Evolutionary conservation across 2,797 vertebrate genomes (phyloP).

Genomic region (Acanthopagrus latus): DNA sequence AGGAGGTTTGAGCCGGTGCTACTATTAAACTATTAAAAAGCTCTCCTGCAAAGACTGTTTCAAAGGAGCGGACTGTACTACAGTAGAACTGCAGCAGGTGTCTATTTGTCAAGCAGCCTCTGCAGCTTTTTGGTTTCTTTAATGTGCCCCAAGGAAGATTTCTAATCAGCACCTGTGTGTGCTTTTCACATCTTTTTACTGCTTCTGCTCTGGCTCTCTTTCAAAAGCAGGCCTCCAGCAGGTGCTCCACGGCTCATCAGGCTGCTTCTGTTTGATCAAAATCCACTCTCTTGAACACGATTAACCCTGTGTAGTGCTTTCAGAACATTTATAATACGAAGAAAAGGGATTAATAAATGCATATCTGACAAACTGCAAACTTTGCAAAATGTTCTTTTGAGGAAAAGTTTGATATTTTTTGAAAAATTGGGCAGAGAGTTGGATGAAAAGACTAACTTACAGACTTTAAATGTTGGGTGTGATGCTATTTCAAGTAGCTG

Average conservation of each 20-base stretch:
- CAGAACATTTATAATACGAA: constrained; percentile 8
- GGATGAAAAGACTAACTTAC: not conserved
- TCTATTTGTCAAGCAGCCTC: constrained; percentile 55
- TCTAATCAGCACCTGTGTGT: constrained; percentile 66
- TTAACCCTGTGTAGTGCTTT: constrained; percentile 6
- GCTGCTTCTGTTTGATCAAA: constrained; percentile 56
- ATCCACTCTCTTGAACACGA: constrained; percentile 15
- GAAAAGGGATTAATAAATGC: not conserved
- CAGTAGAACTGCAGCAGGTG: constrained; percentile 49
- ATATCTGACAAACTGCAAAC: not conserved
- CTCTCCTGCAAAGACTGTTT: constrained; percentile 61
- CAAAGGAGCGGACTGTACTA: constrained; percentile 42
- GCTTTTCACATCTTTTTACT: constrained; percentile 60
- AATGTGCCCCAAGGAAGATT: constrained; percentile 34
- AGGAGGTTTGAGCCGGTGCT: constrained; percentile 45
- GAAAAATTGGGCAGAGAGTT: not conserved
- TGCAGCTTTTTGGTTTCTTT: constrained; percentile 61
- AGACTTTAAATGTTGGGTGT: not conserved
- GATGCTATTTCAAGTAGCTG: no score
- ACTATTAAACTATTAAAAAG: constrained; percentile 62
- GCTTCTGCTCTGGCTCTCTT: constrained; percentile 63
- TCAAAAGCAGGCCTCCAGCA: constrained; percentile 57
- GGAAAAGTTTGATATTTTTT: not conserved
- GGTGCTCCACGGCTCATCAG: constrained; percentile 50
- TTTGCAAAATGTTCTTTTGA: not conserved